These are phyloP conservation scores for Apodemia hepburni DNA, from an alignment of 2,888 invertebrate genomes.

Conservation along the genomic window DNA sequence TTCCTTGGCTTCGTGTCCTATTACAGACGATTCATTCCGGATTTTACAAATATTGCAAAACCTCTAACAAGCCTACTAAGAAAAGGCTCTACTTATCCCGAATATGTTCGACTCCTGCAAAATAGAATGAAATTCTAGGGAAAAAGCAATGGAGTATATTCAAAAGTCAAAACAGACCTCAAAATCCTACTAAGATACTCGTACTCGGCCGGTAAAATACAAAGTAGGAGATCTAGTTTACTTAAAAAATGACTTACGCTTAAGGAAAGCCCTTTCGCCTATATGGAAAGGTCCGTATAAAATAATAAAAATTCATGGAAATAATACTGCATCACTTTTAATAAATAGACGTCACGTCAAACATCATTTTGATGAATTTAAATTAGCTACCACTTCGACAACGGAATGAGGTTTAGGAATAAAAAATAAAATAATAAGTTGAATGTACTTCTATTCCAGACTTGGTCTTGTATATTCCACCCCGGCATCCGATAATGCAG, in stretches of 20 bases:
- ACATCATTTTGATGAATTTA: slow-evolving; percentile 3
- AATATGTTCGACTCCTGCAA: not conserved
- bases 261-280: not conserved
- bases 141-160: not conserved
- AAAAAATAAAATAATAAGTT: not conserved
- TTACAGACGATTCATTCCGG: too few species aligned
- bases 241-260: not conserved
- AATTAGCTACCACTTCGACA: not conserved
- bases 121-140: not conserved
- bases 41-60: too few species aligned
- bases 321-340: not conserved
- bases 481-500: not conserved
- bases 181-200: not conserved
- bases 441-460: slow-evolving; percentile 1
- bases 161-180: not conserved
- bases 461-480: slow-evolving; percentile 11
- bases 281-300: too few species aligned
- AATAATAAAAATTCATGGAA: not conserved
- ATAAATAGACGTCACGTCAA: not conserved
- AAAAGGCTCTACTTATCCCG: too few species aligned
- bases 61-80: too few species aligned
- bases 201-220: not conserved
- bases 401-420: too few species aligned
- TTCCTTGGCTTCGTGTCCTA: too few species aligned
- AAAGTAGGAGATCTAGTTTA: not conserved